These are phyloP conservation scores for Crioceris asparagi DNA, from an alignment of 2,888 invertebrate species.

Conservation along the genomic window DNA sequence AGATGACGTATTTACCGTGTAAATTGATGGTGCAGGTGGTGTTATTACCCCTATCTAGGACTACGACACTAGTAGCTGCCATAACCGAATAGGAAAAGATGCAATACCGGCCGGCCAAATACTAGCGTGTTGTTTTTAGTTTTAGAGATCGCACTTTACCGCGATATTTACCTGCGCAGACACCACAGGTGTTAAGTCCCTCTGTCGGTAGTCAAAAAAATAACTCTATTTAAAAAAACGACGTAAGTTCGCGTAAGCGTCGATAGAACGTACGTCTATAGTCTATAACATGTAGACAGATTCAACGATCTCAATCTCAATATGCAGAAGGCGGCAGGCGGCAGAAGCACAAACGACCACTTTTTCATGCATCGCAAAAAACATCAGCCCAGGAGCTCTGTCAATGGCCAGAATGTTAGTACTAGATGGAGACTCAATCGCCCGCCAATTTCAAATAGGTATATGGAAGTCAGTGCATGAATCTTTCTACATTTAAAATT, in stretches of 20 bases:
- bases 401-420: too few relatives aligned
- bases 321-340: too few relatives aligned
- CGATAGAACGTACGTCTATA: slow-evolving; percentile 14
- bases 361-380: slow-evolving; percentile 37
- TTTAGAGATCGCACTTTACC: slow-evolving; percentile 27
- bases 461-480: too few relatives aligned
- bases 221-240: slow-evolving; percentile 15
- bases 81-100: slow-evolving; percentile 23
- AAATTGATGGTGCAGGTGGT: slow-evolving; percentile 94
- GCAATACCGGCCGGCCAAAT: slow-evolving; percentile 34
- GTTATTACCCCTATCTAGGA: slow-evolving; percentile 90
- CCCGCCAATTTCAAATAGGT: too few relatives aligned
- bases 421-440: too few relatives aligned
- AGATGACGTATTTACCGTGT: slow-evolving; percentile 60
- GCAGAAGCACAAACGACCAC: slow-evolving; percentile 34
- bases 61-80: slow-evolving; percentile 89
- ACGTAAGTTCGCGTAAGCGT: slow-evolving; percentile 8
- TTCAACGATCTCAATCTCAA: slow-evolving; percentile 29
- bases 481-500: too few relatives aligned
- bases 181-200: slow-evolving; percentile 34
- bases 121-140: slow-evolving; percentile 26
- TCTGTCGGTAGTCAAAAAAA: slow-evolving; percentile 34
- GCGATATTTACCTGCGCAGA: slow-evolving; percentile 34
- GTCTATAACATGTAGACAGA: slow-evolving; percentile 23
- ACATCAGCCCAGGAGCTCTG: too few relatives aligned